Conservation (phyloP, 2,113 vertebrate genomes). For the Gobio gobio region DNA sequence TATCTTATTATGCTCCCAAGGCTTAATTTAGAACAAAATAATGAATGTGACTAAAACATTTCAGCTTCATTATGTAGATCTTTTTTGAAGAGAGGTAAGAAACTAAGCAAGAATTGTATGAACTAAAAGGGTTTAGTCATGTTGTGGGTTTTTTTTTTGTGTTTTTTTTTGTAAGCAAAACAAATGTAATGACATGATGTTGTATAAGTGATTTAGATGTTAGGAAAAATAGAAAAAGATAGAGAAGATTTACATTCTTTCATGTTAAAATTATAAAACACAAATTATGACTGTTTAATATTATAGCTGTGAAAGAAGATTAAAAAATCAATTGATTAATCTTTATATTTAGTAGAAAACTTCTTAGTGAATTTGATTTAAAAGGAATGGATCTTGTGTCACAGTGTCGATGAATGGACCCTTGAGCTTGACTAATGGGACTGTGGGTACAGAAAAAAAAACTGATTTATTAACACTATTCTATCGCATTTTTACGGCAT, state of each 20-base stretch:
- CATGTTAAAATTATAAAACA: background rate
- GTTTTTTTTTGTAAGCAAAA: background rate
- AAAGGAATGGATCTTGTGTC: background rate
- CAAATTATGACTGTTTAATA: background rate
- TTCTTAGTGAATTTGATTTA: background rate
- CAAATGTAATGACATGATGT: background rate
- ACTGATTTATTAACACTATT: background rate
- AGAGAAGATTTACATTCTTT: background rate
- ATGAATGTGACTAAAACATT: background rate
- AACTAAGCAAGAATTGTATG: background rate
- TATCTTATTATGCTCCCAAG: background rate
- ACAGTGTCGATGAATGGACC: background rate
- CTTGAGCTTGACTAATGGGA: background rate
- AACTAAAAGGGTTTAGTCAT: background rate
- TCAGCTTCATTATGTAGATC: background rate
- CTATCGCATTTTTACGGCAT: background rate
- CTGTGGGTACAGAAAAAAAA: background rate
- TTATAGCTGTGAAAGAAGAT: background rate
- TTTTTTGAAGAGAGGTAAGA: background rate
- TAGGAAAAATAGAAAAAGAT: too few species aligned
- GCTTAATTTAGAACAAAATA: constrained; percentile 1
- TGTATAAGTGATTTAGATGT: background rate
- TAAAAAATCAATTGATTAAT: background rate
- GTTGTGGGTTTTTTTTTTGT: background rate
- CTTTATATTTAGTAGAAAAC: background rate